Evolutionary conservation across 1,140 invertebrate species (phyloP), one percentile per base, ranked within the genome.

Genomic region (Temnothorax nylanderi): DNA sequence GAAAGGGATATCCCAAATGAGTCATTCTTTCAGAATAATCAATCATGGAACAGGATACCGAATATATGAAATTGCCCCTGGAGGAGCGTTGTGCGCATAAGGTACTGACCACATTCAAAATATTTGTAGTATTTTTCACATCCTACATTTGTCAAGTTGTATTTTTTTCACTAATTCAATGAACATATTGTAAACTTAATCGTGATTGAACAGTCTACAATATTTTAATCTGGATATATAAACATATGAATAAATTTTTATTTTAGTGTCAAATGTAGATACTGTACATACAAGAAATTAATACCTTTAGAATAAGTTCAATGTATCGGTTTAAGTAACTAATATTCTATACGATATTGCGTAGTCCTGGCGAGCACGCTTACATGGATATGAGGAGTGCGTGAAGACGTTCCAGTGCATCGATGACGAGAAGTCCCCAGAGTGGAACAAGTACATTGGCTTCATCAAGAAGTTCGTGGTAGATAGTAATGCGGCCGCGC

Each of bases 401-500:
- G 96, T 97, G 5, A 99, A 99, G 94, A 95, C 98, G 10, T 99
- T 99, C 95, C 96, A 97, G 65, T 96, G 97, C 89, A 97, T 98
- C 86, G 97, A 97, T 86, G 98, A 99, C 95, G 98, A 99, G 93
- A 99, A 99, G 93, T 98, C 98, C 65, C 97, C 98, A 1, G 99
- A 99, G 93, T 99, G 99, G 97, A 97, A 97, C 82, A 99, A 99
- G 94, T 99, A 98, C 95, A 95, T 98, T 1, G 97, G 98, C 5
- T 95, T 99, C n/a, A 96, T 99, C 51, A 99, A 99, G 93, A 99
- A 99, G 95, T 98, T 99, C 96, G 98, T 99, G 0, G 96, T 97
- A 7, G 99, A 99, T 93, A 98, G 97, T 85, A 99, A 99, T 97
- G 99, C 97, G 54, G 97, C 98, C 41, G 99, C 99, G 1, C 99